Conservation (phyloP, 2,113 vertebrate species). For the Taurulus bubalis region DNA sequence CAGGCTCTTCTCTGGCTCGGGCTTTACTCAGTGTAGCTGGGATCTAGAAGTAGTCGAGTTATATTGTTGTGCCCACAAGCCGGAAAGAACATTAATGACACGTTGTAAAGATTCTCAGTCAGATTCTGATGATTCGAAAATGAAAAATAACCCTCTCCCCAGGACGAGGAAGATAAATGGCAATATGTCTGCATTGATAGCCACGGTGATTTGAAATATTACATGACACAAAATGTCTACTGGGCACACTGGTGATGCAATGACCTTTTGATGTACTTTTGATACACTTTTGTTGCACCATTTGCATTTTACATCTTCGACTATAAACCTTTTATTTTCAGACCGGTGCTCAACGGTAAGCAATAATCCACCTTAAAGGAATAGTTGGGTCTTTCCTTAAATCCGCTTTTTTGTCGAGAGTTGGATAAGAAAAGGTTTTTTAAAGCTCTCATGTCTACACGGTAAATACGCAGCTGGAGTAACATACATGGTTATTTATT, state of each 20-base stretch:
- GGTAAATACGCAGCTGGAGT: neutral
- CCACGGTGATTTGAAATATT: neutral
- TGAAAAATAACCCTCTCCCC: neutral
- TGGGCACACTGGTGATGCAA: neutral
- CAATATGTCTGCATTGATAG: neutral
- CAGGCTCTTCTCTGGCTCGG: slow-evolving; percentile 6
- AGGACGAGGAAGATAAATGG: neutral
- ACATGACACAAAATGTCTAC: neutral
- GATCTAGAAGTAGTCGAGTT: neutral
- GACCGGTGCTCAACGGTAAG: neutral
- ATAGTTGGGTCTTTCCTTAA: neutral
- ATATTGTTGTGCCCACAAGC: neutral
- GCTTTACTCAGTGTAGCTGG: neutral
- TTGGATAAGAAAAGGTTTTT: neutral
- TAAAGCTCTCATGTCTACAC: neutral
- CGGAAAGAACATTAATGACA: neutral
- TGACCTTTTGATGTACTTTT: neutral
- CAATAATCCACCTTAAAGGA: neutral
- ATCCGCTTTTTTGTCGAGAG: neutral
- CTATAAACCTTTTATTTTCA: neutral
- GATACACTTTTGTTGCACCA: neutral
- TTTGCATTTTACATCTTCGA: neutral
- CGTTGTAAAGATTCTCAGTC: neutral
- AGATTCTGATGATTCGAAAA: neutral
- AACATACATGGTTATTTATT: neutral